phyloP scores from a whole-genome alignment of 1,140 invertebrate genomes.

The Forficula auricularia region DNA sequence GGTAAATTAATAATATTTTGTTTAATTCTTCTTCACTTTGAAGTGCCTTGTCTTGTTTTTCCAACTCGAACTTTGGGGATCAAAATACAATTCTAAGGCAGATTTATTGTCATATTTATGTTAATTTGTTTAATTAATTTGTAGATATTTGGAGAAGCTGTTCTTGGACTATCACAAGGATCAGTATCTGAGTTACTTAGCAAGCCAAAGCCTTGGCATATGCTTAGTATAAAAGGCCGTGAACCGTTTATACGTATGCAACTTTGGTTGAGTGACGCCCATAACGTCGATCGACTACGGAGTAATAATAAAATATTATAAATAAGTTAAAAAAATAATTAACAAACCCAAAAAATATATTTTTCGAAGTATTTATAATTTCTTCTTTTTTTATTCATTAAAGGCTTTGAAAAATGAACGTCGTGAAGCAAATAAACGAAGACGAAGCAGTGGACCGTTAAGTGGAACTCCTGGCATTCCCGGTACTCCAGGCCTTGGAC shows the following conservation, averaged over 20 bases:
- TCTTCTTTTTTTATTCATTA: too few relatives aligned
- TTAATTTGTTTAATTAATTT: slow-evolving; percentile 15
- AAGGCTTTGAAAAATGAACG: slow-evolving; percentile 71
- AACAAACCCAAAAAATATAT: too few relatives aligned
- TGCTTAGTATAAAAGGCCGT: slow-evolving; percentile 93
- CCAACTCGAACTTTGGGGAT: too few relatives aligned
- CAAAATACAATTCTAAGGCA: too few relatives aligned
- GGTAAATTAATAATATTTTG: slow-evolving; percentile 26
- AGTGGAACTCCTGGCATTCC: slow-evolving; percentile 3
- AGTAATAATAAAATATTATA: slow-evolving; percentile 14
- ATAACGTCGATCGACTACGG: slow-evolving; percentile 73
- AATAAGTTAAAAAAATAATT: too few relatives aligned
- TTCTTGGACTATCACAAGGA: slow-evolving; percentile 87
- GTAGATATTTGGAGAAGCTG: slow-evolving; percentile 87
- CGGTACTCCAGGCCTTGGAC: slow-evolving; percentile 9
- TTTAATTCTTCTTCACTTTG: background rate
- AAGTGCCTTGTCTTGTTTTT: slow-evolving; percentile 1
- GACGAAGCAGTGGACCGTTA: slow-evolving; percentile 50
- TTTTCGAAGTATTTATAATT: too few relatives aligned
- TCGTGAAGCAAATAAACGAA: slow-evolving; percentile 71
- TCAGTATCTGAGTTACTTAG: slow-evolving; percentile 92
- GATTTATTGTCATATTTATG: slow-evolving; percentile 1
- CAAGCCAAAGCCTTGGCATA: slow-evolving; percentile 97
- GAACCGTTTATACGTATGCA: slow-evolving; percentile 98
- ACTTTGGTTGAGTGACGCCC: slow-evolving; percentile 84